Evolutionary conservation across 2,797 vertebrate species (phyloP).

Genomic region (Protosalanx chinensis): DNA sequence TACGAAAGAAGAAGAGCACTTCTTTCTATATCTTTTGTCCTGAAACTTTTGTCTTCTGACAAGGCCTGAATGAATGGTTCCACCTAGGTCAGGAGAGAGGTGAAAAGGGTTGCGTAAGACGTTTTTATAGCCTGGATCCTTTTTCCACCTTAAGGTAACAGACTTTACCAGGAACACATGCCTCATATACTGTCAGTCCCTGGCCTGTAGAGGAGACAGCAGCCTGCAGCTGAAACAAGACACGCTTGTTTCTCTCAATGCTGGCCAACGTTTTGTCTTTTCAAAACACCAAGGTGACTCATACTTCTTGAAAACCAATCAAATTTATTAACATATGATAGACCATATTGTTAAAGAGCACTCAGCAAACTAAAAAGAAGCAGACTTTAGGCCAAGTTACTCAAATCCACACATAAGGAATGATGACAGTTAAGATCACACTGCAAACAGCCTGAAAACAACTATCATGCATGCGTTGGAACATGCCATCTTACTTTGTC

Average conservation of each 20-base stretch:
- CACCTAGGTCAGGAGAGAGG: slow-evolving; percentile 26
- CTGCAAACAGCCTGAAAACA: background rate
- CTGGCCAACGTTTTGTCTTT: no score
- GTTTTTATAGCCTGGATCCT: slow-evolving; percentile 18
- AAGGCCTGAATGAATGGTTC: slow-evolving; percentile 15
- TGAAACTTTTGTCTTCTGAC: background rate
- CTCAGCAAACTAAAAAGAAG: no score
- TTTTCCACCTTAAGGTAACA: slow-evolving; percentile 27
- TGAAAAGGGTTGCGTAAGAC: slow-evolving; percentile 26
- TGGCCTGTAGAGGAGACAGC: slow-evolving; percentile 51
- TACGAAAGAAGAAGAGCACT: no score
- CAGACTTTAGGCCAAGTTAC: no score
- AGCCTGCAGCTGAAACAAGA: slow-evolving; percentile 50
- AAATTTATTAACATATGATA: no score
- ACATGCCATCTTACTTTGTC: slow-evolving; percentile 22
- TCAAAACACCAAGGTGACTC: no score
- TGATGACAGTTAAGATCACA: no score
- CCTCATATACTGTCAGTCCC: background rate
- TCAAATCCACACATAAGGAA: no score
- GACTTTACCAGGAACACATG: slow-evolving; percentile 13
- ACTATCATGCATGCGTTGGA: background rate
- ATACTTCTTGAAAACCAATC: no score
- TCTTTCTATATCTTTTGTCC: background rate
- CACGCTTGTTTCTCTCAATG: slow-evolving; percentile 3
- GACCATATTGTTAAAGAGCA: no score